Evolutionary conservation across 2,888 invertebrate genomes (phyloP).

Genomic region (Ephialtes manifestator): DNA sequence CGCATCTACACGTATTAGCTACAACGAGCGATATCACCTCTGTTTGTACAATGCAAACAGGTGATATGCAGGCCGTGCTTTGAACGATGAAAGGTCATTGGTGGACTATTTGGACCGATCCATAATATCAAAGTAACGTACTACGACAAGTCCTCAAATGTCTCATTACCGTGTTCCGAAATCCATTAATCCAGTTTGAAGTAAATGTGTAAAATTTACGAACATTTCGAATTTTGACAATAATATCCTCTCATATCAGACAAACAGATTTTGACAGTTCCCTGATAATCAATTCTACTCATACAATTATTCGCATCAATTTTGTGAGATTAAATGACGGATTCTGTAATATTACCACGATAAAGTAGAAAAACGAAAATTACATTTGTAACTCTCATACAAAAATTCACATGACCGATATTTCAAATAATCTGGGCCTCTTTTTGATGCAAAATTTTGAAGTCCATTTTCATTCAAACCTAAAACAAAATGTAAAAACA

Average conservation of each 20-base stretch:
- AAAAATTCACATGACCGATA: no score
- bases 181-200: not conserved
- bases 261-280: not conserved
- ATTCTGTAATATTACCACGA: not conserved
- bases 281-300: not conserved
- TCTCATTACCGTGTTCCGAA: conserved; percentile 4
- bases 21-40: conserved; percentile 33
- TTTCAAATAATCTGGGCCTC: no score
- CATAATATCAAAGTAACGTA: not conserved
- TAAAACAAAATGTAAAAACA: no score
- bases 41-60: conserved; percentile 77
- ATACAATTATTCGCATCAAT: not conserved
- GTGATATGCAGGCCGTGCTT: conserved; percentile 62
- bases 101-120: conserved; percentile 7
- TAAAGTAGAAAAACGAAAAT: no score
- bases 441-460: no score
- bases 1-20: not conserved
- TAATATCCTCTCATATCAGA: not conserved
- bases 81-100: conserved; percentile 20
- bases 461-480: no score
- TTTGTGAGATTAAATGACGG: not conserved
- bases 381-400: no score
- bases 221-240: not conserved
- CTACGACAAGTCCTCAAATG: not conserved
- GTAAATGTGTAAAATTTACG: not conserved